phyloP scores from a whole-genome alignment of 1,140 invertebrate species.

The Matsumurasca onukii region DNA sequence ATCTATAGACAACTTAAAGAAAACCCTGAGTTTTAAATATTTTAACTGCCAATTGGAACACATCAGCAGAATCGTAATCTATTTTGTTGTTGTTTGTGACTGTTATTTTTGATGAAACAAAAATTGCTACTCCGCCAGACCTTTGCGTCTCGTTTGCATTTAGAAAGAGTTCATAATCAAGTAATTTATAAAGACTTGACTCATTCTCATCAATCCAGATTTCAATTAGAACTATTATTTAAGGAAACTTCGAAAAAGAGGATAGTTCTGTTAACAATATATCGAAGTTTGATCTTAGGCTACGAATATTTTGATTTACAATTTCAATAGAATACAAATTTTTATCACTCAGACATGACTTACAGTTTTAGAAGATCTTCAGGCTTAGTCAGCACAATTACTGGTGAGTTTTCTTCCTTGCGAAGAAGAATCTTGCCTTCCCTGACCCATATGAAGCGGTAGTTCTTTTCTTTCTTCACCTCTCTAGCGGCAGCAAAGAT shows the following conservation, averaged over 20 bases:
- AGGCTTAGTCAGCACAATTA: not conserved
- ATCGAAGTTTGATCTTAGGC: not conserved
- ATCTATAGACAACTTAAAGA: too few species aligned
- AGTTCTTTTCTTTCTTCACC: not conserved
- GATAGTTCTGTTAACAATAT: not conserved
- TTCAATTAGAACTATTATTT: not conserved
- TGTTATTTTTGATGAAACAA: too few species aligned
- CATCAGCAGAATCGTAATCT: too few species aligned
- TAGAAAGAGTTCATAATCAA: too few species aligned
- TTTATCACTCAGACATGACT: not conserved
- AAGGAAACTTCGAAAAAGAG: too few species aligned
- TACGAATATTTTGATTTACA: not conserved
- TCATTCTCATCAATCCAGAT: not conserved
- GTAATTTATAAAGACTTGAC: conserved; percentile 1
- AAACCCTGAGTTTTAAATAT: too few species aligned
- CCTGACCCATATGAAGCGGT: not conserved
- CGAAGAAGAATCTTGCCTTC: not conserved
- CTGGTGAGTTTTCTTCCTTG: not conserved
- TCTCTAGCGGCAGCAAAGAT: not conserved
- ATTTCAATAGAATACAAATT: not conserved
- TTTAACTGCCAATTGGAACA: too few species aligned
- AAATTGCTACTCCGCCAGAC: too few species aligned
- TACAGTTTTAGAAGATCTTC: not conserved
- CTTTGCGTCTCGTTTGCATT: too few species aligned
- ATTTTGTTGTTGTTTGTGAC: too few species aligned